Evolutionary conservation across 2,113 vertebrate species (phyloP).

Genomic region (Podarcis cretensis): DNA sequence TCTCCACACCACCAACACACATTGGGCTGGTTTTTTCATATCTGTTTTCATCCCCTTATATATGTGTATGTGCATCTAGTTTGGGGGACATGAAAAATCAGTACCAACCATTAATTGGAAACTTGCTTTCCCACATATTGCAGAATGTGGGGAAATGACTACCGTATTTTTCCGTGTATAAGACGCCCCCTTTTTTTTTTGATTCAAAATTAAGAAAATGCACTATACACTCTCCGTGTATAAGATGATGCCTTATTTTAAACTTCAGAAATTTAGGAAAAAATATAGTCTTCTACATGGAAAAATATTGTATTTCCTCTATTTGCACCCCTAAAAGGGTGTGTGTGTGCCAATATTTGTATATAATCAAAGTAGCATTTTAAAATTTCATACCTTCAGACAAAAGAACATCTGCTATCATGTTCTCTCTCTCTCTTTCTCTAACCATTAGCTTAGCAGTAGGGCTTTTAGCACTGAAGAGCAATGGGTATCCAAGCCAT

Average conservation of each 20-base stretch:
- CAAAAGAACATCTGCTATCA: conserved; percentile 37
- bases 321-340: neutral
- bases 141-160: neutral
- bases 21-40: neutral
- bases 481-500: neutral
- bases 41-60: neutral
- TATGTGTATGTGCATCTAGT: rapidly evolving
- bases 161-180: too few relatives aligned
- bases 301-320: rapidly evolving
- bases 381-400: conserved; percentile 29
- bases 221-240: too few relatives aligned
- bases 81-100: neutral
- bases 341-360: neutral
- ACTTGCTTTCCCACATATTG: rapidly evolving
- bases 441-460: neutral
- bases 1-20: neutral
- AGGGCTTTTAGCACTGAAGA: neutral
- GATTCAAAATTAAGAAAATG: too few relatives aligned
- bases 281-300: too few relatives aligned
- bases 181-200: too few relatives aligned
- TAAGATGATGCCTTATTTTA: too few relatives aligned
- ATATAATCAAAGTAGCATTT: neutral
- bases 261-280: too few relatives aligned
- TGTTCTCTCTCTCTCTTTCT: too few relatives aligned
- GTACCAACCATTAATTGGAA: rapidly evolving